These are phyloP conservation scores for Luffia ferchaultella DNA, from an alignment of 2,888 invertebrate species.

Conservation along the genomic window DNA sequence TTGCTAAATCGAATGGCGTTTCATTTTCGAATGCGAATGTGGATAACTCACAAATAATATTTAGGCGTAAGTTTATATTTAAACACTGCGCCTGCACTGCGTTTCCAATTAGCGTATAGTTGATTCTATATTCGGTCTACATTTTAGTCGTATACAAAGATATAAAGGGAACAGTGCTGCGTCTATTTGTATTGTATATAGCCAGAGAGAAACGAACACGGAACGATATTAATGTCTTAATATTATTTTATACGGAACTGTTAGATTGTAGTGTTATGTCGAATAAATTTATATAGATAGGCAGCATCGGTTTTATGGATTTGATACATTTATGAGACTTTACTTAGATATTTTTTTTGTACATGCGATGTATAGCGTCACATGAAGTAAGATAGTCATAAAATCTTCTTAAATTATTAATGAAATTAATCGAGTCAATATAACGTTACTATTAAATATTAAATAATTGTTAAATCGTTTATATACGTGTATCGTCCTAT, in stretches of 20 bases:
- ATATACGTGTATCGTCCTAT: background rate
- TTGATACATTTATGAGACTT: background rate
- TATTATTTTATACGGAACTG: slow-evolving; percentile 45
- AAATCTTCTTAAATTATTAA: background rate
- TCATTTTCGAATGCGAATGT: no score
- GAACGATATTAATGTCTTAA: slow-evolving; percentile 57
- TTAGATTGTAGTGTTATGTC: slow-evolving; percentile 37
- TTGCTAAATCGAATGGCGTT: no score
- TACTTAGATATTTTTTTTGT: background rate
- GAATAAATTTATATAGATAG: slow-evolving; percentile 19
- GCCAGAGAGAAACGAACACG: slow-evolving; percentile 44
- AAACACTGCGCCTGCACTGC: no score
- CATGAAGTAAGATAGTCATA: background rate
- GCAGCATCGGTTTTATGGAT: background rate
- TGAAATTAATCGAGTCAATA: background rate
- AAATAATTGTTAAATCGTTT: background rate
- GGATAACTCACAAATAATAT: no score
- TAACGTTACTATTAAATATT: background rate
- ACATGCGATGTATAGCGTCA: background rate
- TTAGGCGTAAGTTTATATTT: no score
- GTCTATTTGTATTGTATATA: slow-evolving; percentile 13
- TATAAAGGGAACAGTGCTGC: background rate
- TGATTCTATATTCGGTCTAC: no score
- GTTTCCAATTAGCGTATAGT: no score
- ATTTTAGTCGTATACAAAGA: no score